Evolutionary conservation across 2,113 vertebrate species (phyloP).

Genomic region (Ctenomys sociabilis): DNA sequence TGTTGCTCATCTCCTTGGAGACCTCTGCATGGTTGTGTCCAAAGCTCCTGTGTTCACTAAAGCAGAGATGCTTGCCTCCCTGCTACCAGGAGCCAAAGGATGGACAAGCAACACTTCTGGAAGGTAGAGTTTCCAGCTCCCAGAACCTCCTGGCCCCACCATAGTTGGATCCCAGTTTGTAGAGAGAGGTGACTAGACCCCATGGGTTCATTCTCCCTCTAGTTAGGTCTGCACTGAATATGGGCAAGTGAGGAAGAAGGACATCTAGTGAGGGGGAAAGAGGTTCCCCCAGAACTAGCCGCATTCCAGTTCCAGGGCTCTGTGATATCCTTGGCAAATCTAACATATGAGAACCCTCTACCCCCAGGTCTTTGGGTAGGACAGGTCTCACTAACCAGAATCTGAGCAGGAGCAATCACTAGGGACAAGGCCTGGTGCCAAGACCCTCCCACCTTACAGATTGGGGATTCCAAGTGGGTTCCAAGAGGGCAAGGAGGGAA

Average conservation of each 20-base stretch:
- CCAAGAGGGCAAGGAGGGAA: background rate
- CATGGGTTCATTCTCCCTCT: background rate
- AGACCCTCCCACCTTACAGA: background rate
- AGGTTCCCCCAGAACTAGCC: background rate
- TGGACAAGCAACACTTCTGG: background rate
- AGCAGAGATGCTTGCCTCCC: background rate
- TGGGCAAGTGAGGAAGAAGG: background rate
- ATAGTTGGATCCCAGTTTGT: too few species aligned
- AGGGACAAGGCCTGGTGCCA: background rate
- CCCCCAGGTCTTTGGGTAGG: background rate
- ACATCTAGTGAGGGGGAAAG: background rate
- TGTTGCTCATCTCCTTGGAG: accelerated
- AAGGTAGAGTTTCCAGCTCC: background rate
- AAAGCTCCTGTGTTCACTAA: background rate
- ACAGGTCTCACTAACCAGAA: background rate
- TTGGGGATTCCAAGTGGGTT: background rate
- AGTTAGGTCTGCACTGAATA: background rate
- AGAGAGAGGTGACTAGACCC: too few species aligned
- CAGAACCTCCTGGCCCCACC: background rate
- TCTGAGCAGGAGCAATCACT: background rate
- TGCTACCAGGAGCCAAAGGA: background rate
- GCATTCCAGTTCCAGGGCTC: background rate
- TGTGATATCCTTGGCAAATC: accelerated
- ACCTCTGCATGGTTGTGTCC: background rate
- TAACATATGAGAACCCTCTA: accelerated